Evolutionary conservation across 1,140 invertebrate species (phyloP).

Genomic region (Babylonia areolata): DNA sequence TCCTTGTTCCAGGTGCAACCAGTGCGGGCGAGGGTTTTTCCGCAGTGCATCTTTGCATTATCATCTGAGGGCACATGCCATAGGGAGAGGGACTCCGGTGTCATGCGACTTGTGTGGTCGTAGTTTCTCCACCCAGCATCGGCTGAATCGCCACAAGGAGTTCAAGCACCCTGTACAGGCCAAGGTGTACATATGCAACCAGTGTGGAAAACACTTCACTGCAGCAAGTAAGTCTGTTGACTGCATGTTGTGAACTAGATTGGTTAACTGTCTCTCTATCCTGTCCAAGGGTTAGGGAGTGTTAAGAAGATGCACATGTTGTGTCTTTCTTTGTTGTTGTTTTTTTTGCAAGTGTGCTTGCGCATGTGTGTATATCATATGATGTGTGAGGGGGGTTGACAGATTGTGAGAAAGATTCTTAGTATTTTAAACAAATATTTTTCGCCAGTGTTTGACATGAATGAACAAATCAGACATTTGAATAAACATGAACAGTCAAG

Average conservation of each 20-base stretch:
- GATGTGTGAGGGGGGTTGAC: too few relatives aligned
- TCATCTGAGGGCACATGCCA: conserved; percentile 58
- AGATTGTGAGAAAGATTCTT: too few relatives aligned
- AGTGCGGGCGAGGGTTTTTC: conserved; percentile 61
- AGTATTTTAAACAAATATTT: too few relatives aligned
- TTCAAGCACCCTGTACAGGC: conserved; percentile 58
- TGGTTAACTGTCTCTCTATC: too few relatives aligned
- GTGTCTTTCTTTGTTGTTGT: too few relatives aligned
- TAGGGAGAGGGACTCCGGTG: conserved; percentile 48
- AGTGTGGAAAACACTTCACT: conserved; percentile 59
- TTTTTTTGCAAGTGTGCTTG: too few relatives aligned
- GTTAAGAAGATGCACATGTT: too few relatives aligned
- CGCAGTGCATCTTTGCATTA: conserved; percentile 52
- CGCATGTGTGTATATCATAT: too few relatives aligned
- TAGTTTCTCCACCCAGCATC: conserved; percentile 50
- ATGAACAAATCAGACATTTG: too few relatives aligned
- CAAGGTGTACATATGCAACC: conserved; percentile 52
- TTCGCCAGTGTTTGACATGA: too few relatives aligned
- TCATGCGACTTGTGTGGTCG: conserved; percentile 56
- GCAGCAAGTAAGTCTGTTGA: conserved; percentile 53
- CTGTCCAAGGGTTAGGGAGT: too few relatives aligned
- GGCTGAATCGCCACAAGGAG: conserved; percentile 54
- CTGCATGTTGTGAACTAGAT: neutral
- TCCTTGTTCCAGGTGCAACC: conserved; percentile 54
- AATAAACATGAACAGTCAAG: too few relatives aligned